These are phyloP conservation scores for Hippocampus barbouri DNA, from an alignment of 2,113 vertebrate species.

Conservation along the genomic window DNA sequence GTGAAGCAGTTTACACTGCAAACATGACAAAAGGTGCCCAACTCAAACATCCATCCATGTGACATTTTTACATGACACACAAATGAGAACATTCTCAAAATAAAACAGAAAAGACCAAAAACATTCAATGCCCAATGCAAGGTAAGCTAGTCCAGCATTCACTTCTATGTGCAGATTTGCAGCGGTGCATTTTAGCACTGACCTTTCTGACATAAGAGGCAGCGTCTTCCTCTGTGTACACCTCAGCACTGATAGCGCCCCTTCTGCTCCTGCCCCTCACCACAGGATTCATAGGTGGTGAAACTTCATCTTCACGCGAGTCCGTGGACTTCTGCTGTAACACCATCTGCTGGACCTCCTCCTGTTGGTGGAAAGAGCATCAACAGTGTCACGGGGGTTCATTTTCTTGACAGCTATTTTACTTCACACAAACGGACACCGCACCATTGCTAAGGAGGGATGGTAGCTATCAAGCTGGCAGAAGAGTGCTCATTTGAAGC, in stretches of 20 bases:
- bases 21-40: too few relatives aligned
- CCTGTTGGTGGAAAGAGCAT: slow-evolving; percentile 64
- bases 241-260: slow-evolving; percentile 95
- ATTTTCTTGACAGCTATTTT: neutral
- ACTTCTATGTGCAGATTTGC: too few relatives aligned
- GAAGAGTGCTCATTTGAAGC: too few relatives aligned
- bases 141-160: too few relatives aligned
- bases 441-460: too few relatives aligned
- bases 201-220: slow-evolving; percentile 98
- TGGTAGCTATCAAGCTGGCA: too few relatives aligned
- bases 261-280: slow-evolving; percentile 91
- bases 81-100: too few relatives aligned
- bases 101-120: too few relatives aligned
- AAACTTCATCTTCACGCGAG: slow-evolving; percentile 95
- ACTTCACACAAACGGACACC: slow-evolving; percentile 1
- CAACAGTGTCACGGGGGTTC: neutral
- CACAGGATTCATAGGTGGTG: slow-evolving; percentile 94
- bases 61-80: too few relatives aligned
- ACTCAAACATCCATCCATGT: too few relatives aligned
- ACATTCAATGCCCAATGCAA: too few relatives aligned
- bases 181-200: neutral
- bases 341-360: slow-evolving; percentile 92
- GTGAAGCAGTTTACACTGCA: too few relatives aligned
- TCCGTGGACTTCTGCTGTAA: slow-evolving; percentile 92
- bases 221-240: slow-evolving; percentile 98